A percentile compares a stretch with the other conserved stretches of the same genome.
Conservation (phyloP, 2,797 vertebrate genomes). For the Chelon auratus region DNA sequence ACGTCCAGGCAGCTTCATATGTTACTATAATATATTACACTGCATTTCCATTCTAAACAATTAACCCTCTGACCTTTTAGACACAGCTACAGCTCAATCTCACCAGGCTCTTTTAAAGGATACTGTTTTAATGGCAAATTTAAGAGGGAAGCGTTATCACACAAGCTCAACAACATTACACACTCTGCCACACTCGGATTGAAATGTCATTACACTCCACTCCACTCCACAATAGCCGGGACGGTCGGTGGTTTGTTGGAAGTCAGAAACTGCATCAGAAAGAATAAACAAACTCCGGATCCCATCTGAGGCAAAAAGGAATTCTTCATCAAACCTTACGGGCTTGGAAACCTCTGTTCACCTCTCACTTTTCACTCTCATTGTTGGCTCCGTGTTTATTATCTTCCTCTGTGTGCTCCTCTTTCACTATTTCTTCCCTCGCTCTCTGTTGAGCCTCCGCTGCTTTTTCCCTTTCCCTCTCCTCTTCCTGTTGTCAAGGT, state of each 20-base stretch:
- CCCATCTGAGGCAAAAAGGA: constrained; percentile 33
- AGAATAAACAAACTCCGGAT: constrained; percentile 55
- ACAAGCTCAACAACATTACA: constrained; percentile 30
- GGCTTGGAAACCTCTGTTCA: constrained; percentile 21
- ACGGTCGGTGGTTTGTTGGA: constrained; percentile 7
- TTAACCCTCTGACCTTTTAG: not conserved
- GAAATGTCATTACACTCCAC: constrained; percentile 50
- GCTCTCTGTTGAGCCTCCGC: not conserved
- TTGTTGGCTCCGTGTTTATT: constrained; percentile 4
- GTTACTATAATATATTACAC: not conserved
- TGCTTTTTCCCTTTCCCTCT: not conserved
- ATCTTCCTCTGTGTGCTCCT: not conserved
- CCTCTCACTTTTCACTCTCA: constrained; percentile 6
- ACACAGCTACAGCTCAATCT: not conserved
- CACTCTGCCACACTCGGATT: constrained; percentile 34
- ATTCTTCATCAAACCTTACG: constrained; percentile 46
- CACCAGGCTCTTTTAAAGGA: constrained; percentile 1
- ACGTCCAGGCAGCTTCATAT: no score
- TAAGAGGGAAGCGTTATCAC: constrained; percentile 22
- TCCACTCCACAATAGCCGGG: constrained; percentile 29
- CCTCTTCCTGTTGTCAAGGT: not conserved
- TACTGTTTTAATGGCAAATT: constrained; percentile 20
- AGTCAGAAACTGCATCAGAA: constrained; percentile 37
- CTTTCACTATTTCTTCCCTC: not conserved
- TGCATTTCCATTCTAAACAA: not conserved